phyloP scores from a whole-genome alignment of 2,888 invertebrate genomes.

The Tortricodes alternella region DNA sequence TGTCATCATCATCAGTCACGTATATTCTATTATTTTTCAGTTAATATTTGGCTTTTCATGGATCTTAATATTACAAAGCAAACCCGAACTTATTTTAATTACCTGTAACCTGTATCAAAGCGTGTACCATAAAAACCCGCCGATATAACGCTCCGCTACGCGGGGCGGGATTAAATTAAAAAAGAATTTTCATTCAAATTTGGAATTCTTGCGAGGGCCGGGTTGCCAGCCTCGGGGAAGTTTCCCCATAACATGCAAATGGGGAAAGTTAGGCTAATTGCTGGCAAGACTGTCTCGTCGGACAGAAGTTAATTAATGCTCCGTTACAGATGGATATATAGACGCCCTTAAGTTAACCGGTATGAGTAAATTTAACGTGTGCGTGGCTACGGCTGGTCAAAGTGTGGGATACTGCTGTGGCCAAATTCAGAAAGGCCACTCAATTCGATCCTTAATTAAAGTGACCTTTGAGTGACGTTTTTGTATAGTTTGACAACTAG shows the following conservation, averaged over 20 bases:
- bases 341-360: neutral
- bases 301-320: conserved; percentile 56
- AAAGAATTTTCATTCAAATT: conserved; percentile 61
- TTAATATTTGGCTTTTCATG: no score
- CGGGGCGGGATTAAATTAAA: conserved; percentile 52
- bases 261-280: conserved; percentile 67
- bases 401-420: neutral
- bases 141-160: conserved; percentile 28
- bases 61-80: no score
- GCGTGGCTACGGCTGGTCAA: neutral
- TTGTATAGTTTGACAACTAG: no score
- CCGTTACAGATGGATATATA: conserved; percentile 41
- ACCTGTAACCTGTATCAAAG: conserved; percentile 16
- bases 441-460: no score
- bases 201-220: conserved; percentile 48
- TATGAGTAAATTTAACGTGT: neutral
- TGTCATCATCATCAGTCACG: no score
- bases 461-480: no score
- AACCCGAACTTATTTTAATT: conserved; percentile 17
- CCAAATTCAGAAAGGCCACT: no score
- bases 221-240: conserved; percentile 50
- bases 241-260: conserved; percentile 79
- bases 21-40: no score
- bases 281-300: conserved; percentile 55
- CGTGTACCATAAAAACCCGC: conserved; percentile 10